Evolutionary conservation across 2,113 vertebrate species (phyloP).

Genomic region (Spea bombifrons): DNA sequence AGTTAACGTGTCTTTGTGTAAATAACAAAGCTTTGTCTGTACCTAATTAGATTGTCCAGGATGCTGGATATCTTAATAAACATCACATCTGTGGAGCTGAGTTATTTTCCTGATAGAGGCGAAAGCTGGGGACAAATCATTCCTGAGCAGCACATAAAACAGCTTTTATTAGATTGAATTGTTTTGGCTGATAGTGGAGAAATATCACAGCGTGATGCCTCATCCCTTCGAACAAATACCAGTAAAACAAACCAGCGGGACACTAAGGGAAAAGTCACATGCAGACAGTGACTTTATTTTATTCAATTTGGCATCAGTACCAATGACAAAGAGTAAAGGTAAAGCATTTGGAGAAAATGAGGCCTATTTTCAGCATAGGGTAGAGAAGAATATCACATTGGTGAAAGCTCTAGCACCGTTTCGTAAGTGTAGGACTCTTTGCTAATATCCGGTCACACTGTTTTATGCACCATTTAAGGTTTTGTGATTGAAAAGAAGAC

Average conservation of each 20-base stretch:
- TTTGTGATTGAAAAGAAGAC: too few relatives aligned
- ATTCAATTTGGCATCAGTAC: not conserved
- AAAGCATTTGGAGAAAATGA: not conserved
- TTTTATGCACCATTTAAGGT: too few relatives aligned
- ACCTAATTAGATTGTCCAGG: too few relatives aligned
- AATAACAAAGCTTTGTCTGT: too few relatives aligned
- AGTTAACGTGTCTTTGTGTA: conserved; percentile 24
- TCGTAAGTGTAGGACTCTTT: not conserved
- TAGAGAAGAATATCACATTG: too few relatives aligned
- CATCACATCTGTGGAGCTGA: not conserved
- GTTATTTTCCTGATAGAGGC: conserved; percentile 19
- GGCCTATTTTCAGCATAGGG: not conserved
- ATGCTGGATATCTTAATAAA: conserved; percentile 16
- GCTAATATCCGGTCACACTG: too few relatives aligned
- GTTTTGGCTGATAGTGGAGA: conserved; percentile 9
- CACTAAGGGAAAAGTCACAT: not conserved
- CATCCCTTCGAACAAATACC: not conserved
- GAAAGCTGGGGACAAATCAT: conserved; percentile 17
- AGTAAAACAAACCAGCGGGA: conserved; percentile 5
- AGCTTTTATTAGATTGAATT: conserved; percentile 38
- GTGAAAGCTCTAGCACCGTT: not conserved
- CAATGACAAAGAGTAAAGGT: not conserved
- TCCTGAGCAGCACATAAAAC: conserved; percentile 24
- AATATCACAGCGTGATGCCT: not conserved
- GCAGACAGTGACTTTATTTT: not conserved